A percentile compares a stretch with the other conserved stretches of the same genome.
phyloP scores from a whole-genome alignment of 2,113 vertebrate genomes.

The Recurvirostra avosetta region DNA sequence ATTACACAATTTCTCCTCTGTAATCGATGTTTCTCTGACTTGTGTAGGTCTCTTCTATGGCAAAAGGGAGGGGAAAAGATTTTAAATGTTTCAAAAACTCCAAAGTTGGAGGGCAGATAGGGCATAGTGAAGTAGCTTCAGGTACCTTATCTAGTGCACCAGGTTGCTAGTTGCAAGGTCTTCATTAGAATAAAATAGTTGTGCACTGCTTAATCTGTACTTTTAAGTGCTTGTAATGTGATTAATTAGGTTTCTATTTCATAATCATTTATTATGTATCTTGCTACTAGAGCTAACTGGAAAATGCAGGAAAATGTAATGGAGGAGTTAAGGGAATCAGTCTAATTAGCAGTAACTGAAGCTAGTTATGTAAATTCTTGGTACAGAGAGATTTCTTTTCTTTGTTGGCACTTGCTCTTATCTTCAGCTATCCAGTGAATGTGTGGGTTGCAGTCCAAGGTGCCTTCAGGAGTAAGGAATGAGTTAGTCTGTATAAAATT shows the following conservation, averaged over 20 bases:
- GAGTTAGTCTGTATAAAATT: background rate
- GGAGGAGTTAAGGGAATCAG: background rate
- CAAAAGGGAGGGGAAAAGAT: background rate
- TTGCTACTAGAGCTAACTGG: background rate
- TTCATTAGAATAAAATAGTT: background rate
- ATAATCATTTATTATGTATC: background rate
- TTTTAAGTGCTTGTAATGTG: background rate
- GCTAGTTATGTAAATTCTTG: conserved; percentile 25
- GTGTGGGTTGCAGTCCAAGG: background rate
- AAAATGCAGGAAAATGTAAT: background rate
- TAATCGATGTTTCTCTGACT: background rate
- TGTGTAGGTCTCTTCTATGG: background rate
- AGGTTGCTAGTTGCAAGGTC: background rate
- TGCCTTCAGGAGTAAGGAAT: background rate
- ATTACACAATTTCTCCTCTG: background rate
- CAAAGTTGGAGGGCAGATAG: background rate
- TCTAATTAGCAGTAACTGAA: background rate
- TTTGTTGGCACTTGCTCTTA: background rate
- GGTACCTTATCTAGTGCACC: background rate
- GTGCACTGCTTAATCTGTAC: background rate
- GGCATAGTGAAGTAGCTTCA: background rate
- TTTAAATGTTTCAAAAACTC: background rate
- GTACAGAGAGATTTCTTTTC: background rate
- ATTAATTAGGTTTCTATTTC: background rate
- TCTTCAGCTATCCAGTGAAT: background rate